phyloP scores from a whole-genome alignment of 1,140 invertebrate genomes.

The Drosophila trapezifrons region DNA sequence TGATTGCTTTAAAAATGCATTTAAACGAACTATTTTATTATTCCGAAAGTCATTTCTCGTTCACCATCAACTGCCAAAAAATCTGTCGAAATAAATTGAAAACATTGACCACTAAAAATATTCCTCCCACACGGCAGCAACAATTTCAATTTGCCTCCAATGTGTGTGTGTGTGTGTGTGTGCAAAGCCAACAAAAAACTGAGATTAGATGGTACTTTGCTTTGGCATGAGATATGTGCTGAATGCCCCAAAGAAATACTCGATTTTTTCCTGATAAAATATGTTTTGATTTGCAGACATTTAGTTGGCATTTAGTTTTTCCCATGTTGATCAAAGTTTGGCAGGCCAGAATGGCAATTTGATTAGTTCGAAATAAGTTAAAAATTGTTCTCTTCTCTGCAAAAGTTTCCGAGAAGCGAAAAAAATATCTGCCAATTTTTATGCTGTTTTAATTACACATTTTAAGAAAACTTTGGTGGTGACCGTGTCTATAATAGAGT shows the following conservation, averaged over 20 bases:
- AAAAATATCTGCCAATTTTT: slow-evolving; percentile 21
- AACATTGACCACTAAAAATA: slow-evolving; percentile 13
- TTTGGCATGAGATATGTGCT: slow-evolving; percentile 15
- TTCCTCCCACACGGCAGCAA: slow-evolving; percentile 24
- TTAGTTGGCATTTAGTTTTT: slow-evolving; percentile 33
- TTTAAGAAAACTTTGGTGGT: slow-evolving; percentile 1
- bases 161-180: slow-evolving; percentile 13
- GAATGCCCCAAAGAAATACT: slow-evolving; percentile 16
- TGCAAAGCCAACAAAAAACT: slow-evolving; percentile 25
- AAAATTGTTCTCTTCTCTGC: slow-evolving; percentile 8
- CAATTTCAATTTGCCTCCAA: slow-evolving; percentile 47
- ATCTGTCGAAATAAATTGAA: slow-evolving; percentile 23
- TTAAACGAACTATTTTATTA: slow-evolving; percentile 35
- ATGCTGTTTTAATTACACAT: slow-evolving; percentile 20
- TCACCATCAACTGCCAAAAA: slow-evolving; percentile 13
- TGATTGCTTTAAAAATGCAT: slow-evolving; percentile 33
- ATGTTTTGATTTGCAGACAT: slow-evolving; percentile 49
- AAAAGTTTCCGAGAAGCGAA: slow-evolving; percentile 39
- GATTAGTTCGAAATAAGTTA: slow-evolving; percentile 58
- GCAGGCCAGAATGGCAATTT: slow-evolving; percentile 44
- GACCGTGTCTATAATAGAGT: not conserved
- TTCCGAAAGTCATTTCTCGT: slow-evolving; percentile 24
- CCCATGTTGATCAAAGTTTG: slow-evolving; percentile 24
- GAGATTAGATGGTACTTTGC: slow-evolving; percentile 40
- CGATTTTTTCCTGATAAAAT: slow-evolving; percentile 35